Evolutionary conservation across 2,888 invertebrate species (phyloP).

Genomic region (Drosophila fulvimacula): DNA sequence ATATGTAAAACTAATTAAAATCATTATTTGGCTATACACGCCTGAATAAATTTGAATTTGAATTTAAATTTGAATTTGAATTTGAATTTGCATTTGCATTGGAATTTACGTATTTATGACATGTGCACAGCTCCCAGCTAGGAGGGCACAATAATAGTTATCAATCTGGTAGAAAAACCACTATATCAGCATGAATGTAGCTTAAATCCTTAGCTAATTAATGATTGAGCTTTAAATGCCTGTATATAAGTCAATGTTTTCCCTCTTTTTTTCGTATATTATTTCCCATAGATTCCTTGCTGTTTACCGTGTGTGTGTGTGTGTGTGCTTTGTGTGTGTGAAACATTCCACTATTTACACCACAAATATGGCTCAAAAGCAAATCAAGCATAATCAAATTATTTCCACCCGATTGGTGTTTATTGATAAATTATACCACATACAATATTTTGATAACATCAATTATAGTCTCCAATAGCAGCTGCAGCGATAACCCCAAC

Average conservation of each 20-base stretch:
- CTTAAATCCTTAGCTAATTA: constrained; percentile 58
- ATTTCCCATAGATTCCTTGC: constrained; percentile 17
- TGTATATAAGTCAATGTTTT: constrained; percentile 49
- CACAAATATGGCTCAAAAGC: constrained; percentile 79
- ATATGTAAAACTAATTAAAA: constrained; percentile 1
- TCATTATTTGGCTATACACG: not conserved
- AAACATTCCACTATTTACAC: constrained; percentile 64
- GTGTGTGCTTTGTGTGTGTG: constrained; percentile 9
- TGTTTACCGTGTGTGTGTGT: constrained; percentile 26
- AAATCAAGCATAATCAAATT: constrained; percentile 83
- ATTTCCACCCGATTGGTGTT: constrained; percentile 83
- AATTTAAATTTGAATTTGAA: constrained; percentile 1
- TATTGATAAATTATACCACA: constrained; percentile 83
- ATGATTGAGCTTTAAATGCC: constrained; percentile 58
- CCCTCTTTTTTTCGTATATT: constrained; percentile 1
- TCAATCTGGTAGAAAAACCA: constrained; percentile 24
- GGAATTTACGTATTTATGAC: not conserved
- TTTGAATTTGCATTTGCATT: not conserved
- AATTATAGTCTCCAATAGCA: constrained; percentile 80
- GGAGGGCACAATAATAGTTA: not conserved
- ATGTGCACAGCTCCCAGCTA: not conserved
- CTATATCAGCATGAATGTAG: constrained; percentile 32
- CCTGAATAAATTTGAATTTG: constrained; percentile 7
- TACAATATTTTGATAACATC: constrained; percentile 83
- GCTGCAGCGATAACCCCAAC: constrained; percentile 46